Percentiles rank a stretch among this genome's conserved stretches.
phyloP scores from a whole-genome alignment of 2,113 vertebrate genomes.

The Argyrosomus japonicus region DNA sequence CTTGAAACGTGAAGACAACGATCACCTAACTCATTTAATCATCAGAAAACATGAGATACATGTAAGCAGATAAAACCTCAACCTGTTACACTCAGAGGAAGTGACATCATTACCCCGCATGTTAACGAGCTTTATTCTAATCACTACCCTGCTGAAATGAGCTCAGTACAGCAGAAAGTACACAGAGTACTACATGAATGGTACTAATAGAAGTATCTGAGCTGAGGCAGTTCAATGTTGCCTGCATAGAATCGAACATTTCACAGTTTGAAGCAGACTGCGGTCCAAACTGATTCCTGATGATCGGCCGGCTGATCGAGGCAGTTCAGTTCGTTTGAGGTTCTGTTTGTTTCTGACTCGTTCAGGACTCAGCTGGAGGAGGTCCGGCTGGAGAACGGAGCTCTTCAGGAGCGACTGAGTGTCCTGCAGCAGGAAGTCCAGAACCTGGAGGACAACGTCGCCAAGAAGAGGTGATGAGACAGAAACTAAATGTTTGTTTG shows the following conservation, averaged over 20 bases:
- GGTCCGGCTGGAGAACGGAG: slow-evolving; percentile 83
- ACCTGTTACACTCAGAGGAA: too few species aligned
- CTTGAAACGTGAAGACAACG: too few species aligned
- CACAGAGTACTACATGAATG: too few species aligned
- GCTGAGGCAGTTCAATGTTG: neutral
- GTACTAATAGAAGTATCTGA: too few species aligned
- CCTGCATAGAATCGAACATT: neutral
- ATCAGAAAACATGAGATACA: too few species aligned
- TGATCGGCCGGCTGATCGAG: neutral
- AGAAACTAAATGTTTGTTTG: too few species aligned
- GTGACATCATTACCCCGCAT: too few species aligned
- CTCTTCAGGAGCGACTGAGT: slow-evolving; percentile 81
- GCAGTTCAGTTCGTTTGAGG: neutral
- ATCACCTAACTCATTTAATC: too few species aligned
- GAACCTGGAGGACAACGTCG: slow-evolving; percentile 77
- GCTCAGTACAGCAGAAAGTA: too few species aligned
- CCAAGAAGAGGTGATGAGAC: slow-evolving; percentile 75
- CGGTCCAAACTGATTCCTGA: neutral
- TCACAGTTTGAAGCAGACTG: neutral
- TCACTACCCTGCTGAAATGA: too few species aligned
- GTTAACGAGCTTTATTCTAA: too few species aligned
- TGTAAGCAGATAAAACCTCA: too few species aligned
- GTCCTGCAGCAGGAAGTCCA: slow-evolving; percentile 83
- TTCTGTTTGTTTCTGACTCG: neutral
- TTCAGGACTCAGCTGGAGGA: slow-evolving; percentile 81